phyloP scores from a whole-genome alignment of 1,140 invertebrate genomes.

The Dolichoris vasculosae region DNA sequence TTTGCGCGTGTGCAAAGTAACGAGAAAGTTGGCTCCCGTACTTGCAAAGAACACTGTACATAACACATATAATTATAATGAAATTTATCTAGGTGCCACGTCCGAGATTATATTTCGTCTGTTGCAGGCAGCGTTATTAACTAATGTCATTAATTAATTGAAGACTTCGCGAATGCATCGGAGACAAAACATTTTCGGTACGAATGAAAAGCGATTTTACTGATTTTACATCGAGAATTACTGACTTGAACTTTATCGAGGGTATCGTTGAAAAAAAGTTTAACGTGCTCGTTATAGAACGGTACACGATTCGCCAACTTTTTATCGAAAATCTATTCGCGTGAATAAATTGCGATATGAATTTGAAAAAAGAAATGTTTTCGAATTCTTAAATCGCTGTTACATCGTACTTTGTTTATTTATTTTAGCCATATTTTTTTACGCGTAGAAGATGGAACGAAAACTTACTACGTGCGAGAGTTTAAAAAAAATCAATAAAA shows the following conservation, averaged over 20 bases:
- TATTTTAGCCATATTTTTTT: background rate
- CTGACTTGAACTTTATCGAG: background rate
- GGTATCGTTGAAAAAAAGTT: background rate
- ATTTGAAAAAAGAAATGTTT: too few relatives aligned
- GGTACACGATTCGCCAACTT: background rate
- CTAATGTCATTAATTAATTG: constrained; percentile 50
- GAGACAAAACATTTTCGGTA: background rate
- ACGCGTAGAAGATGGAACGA: background rate
- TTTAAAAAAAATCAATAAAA: background rate
- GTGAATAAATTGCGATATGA: too few relatives aligned
- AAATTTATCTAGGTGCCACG: constrained; percentile 37
- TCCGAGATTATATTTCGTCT: constrained; percentile 49
- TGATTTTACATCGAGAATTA: constrained; percentile 2
- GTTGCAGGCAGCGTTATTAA: constrained; percentile 32
- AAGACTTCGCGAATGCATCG: background rate
- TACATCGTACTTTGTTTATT: background rate
- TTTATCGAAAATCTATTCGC: too few relatives aligned
- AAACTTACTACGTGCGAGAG: background rate
- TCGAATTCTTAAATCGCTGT: too few relatives aligned
- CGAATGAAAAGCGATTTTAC: constrained; percentile 51
- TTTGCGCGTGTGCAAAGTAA: constrained; percentile 50
- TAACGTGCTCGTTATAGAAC: too few relatives aligned
- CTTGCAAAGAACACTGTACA: constrained; percentile 51
- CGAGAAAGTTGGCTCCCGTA: constrained; percentile 51
- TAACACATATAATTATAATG: constrained; percentile 50